Evolutionary conservation across 2,113 vertebrate genomes (phyloP).

Genomic region (Cariama cristata): DNA sequence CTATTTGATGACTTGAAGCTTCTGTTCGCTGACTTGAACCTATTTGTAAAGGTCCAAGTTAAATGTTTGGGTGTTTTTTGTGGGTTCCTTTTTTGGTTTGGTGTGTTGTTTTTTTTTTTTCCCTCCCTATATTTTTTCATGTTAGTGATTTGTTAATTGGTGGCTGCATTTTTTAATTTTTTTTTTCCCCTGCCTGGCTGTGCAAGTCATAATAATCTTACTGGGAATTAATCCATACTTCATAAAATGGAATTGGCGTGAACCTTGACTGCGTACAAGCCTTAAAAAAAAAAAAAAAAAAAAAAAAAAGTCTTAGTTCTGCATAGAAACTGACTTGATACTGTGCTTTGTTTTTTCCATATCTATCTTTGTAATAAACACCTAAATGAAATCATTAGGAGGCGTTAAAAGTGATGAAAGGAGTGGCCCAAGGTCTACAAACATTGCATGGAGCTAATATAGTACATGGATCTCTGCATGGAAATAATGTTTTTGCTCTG

Average conservation of each 20-base stretch:
- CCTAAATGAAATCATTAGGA: slow-evolving; percentile 70
- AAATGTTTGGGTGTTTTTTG: not conserved
- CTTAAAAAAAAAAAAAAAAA: not conserved
- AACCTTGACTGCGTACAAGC: not conserved
- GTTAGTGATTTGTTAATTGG: not conserved
- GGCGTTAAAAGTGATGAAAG: slow-evolving; percentile 81
- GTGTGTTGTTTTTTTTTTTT: too few species aligned
- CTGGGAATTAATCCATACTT: not conserved
- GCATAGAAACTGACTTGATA: not conserved
- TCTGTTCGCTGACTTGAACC: not conserved
- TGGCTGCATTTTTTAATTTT: not conserved
- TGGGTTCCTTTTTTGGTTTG: too few species aligned
- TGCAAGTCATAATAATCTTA: not conserved
- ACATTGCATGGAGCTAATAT: slow-evolving; percentile 75
- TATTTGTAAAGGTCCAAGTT: not conserved
- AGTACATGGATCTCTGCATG: slow-evolving; percentile 82
- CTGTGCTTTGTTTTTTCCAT: not conserved
- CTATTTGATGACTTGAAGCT: not conserved
- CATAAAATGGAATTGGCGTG: not conserved
- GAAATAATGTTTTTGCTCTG: slow-evolving; percentile 84
- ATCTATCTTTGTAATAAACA: not conserved
- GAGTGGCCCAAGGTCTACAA: slow-evolving; percentile 79
- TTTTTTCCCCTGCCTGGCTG: not conserved
- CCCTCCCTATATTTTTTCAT: not conserved
- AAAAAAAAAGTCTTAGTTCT: not conserved